These are phyloP conservation scores for Actinia tenebrosa DNA, from an alignment of 64 coral and sea anemone genomes.

Conservation along the genomic window DNA sequence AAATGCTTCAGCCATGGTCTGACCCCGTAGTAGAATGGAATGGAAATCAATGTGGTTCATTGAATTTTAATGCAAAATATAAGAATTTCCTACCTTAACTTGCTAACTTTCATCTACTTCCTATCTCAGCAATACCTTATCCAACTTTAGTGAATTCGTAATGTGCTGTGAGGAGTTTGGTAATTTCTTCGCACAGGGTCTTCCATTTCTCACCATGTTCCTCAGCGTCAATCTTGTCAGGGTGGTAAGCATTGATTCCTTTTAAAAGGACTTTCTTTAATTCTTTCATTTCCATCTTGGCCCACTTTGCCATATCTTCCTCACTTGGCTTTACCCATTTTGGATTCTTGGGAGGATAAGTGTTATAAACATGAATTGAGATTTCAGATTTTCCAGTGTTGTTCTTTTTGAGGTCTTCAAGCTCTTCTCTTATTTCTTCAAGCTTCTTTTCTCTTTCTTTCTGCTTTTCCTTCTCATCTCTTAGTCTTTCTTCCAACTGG, in stretches of 20 bases:
- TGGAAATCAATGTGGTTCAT: no score
- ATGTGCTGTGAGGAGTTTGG: constrained; percentile 42
- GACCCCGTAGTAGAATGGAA: no score
- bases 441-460: constrained; percentile 24
- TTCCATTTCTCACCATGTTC: constrained; percentile 59
- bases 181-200: constrained; percentile 49
- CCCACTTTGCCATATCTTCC: constrained; percentile 50
- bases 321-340: constrained; percentile 46
- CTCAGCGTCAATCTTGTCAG: constrained; percentile 47
- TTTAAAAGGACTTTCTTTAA: constrained; percentile 29
- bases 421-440: constrained; percentile 21
- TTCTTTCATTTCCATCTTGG: constrained; percentile 12
- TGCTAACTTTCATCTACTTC: not conserved
- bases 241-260: constrained; percentile 47
- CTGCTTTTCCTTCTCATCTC: constrained; percentile 45
- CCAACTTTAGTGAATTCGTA: constrained; percentile 39
- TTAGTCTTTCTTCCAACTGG: constrained; percentile 38
- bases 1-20: no score
- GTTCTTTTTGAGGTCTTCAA: constrained; percentile 14
- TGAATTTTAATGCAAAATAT: no score
- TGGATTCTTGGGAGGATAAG: constrained; percentile 37
- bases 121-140: not conserved
- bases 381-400: constrained; percentile 13
- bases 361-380: constrained; percentile 38
- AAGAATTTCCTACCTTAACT: not conserved